Percentiles rank a stretch among this genome's conserved stretches.
phyloP scores from a whole-genome alignment of 1,140 invertebrate species.

The Brachionus koreanus region DNA sequence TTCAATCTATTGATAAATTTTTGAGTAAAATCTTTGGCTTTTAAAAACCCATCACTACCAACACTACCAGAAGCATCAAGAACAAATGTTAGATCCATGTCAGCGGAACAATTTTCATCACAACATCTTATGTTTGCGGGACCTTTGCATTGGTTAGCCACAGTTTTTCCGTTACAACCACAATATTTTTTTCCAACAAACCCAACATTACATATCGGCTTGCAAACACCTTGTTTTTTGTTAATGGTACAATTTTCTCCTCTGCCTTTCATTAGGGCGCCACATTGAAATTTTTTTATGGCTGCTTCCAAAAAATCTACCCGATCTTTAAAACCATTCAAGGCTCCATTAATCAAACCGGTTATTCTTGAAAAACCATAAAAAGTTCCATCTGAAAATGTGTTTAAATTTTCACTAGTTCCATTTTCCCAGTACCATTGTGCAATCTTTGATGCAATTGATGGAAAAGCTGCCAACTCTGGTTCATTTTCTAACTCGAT shows the following conservation, averaged over 20 bases:
- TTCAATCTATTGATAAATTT: background rate
- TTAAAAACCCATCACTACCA: background rate
- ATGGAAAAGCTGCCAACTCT: background rate
- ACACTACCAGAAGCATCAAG: conserved; percentile 32
- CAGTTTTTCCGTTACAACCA: background rate
- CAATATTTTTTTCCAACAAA: background rate
- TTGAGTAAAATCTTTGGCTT: background rate
- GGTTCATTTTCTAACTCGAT: background rate
- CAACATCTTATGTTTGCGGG: background rate
- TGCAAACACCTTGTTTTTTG: background rate
- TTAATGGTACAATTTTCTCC: background rate
- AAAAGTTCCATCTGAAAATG: background rate
- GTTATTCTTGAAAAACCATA: background rate
- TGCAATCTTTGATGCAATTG: background rate
- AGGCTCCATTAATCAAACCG: background rate
- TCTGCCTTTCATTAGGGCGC: background rate
- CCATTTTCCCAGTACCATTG: background rate
- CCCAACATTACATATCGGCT: background rate
- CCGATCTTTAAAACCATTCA: background rate
- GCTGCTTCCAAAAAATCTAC: background rate
- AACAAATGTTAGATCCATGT: background rate
- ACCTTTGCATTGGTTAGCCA: background rate
- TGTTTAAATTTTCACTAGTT: background rate
- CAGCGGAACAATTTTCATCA: background rate
- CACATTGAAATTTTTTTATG: background rate